Evolutionary conservation across 2,113 vertebrate species (phyloP).

Genomic region (Carassius gibelio): DNA sequence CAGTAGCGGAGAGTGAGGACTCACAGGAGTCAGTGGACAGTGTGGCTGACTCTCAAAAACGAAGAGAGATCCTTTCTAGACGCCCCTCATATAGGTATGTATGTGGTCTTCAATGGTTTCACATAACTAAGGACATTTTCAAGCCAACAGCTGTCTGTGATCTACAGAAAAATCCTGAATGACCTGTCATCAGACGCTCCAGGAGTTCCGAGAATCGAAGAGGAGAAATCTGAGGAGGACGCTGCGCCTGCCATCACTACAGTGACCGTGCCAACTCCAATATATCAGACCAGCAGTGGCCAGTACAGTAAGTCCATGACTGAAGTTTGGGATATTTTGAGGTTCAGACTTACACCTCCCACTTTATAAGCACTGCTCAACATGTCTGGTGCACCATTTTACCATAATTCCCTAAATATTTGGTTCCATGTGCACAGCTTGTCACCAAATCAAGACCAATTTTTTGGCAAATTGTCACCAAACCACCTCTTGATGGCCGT

Average conservation of each 20-base stretch:
- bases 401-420: neutral
- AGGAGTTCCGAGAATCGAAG: constrained; percentile 94
- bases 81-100: constrained; percentile 94
- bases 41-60: constrained; percentile 94
- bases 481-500: constrained; percentile 9
- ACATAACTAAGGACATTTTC: neutral
- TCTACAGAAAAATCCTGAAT: constrained; percentile 93
- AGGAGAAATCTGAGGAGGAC: constrained; percentile 98
- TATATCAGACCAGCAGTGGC: constrained; percentile 99
- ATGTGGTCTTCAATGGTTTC: neutral
- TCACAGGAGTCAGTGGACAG: constrained; percentile 99
- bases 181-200: constrained; percentile 96
- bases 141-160: constrained; percentile 11
- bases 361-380: neutral
- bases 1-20: constrained; percentile 96
- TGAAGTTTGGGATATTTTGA: neutral
- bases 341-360: neutral
- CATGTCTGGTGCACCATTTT: neutral
- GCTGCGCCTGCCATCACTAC: constrained; percentile 92
- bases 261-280: constrained; percentile 96
- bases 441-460: neutral
- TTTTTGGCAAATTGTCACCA: no score
- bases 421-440: neutral
- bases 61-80: constrained; percentile 96
- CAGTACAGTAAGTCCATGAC: constrained; percentile 87